A percentile compares a stretch with the other conserved stretches of the same genome.
These are phyloP conservation scores for Drosophila anomalata DNA, from an alignment of 2,888 invertebrate species.

Conservation along the genomic window DNA sequence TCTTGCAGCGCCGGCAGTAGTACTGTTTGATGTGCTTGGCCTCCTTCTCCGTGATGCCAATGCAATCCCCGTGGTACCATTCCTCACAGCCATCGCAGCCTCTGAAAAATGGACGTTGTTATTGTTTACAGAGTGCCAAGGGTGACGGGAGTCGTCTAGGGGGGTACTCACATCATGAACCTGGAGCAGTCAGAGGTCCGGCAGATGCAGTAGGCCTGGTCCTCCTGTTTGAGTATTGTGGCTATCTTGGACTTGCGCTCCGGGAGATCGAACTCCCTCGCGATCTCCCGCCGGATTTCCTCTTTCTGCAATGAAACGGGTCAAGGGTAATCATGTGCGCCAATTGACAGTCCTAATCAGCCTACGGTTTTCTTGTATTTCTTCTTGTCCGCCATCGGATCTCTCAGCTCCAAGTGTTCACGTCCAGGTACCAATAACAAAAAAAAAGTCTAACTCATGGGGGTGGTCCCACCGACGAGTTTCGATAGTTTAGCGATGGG, in stretches of 20 bases:
- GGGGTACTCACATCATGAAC: constrained; percentile 95
- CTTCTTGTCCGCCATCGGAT: constrained; percentile 34
- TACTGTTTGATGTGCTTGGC: constrained; percentile 97
- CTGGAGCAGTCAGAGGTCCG: constrained; percentile 96
- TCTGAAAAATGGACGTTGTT: constrained; percentile 84
- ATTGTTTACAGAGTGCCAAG: not conserved
- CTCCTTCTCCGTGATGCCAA: constrained; percentile 96
- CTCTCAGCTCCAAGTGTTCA: constrained; percentile 1
- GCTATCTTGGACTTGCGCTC: constrained; percentile 96
- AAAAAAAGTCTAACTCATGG: constrained; percentile 5
- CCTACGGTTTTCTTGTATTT: constrained; percentile 46
- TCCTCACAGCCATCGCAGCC: constrained; percentile 99
- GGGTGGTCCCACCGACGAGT: not conserved
- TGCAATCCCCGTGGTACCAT: constrained; percentile 99
- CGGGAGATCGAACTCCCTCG: constrained; percentile 93
- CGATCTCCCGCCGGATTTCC: constrained; percentile 87
- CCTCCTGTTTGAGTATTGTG: constrained; percentile 93
- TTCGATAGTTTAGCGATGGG: not conserved
- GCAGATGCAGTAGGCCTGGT: constrained; percentile 97
- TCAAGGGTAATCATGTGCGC: not conserved
- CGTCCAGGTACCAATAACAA: constrained; percentile 4
- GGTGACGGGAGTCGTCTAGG: constrained; percentile 73
- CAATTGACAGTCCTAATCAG: no score
- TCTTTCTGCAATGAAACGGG: constrained; percentile 85
- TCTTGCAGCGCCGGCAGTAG: constrained; percentile 93